A percentile compares a stretch with the other conserved stretches of the same genome.
These are phyloP conservation scores for Halcyon leucocephala DNA, from an alignment of 2,797 vertebrate genomes.

Conservation along the genomic window DNA sequence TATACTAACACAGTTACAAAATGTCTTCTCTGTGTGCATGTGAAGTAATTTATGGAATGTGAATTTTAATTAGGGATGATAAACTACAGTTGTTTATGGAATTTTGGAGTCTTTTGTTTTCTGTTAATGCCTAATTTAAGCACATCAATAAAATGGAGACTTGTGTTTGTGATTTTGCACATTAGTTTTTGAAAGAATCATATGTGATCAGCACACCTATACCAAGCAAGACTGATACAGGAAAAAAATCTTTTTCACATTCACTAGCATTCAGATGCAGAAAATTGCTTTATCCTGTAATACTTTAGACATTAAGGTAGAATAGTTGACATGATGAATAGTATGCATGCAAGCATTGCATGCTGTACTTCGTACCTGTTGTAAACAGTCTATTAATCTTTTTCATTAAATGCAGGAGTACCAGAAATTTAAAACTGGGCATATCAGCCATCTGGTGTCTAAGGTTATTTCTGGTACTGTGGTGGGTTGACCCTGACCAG, in stretches of 20 bases:
- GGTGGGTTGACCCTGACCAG: not conserved
- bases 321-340: conserved; percentile 4
- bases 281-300: conserved; percentile 3
- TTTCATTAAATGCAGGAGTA: not conserved
- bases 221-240: not conserved
- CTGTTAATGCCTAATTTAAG: conserved; percentile 1
- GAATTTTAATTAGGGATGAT: not conserved
- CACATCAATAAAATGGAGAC: not conserved
- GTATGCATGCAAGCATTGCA: not conserved
- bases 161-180: not conserved
- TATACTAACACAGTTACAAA: not conserved
- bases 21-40: not conserved
- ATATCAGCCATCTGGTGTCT: not conserved
- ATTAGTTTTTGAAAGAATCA: not conserved
- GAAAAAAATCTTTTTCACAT: not conserved
- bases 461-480: not conserved
- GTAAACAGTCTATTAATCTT: conserved; percentile 6
- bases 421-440: not conserved
- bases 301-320: not conserved
- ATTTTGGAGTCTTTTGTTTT: conserved; percentile 21
- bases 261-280: not conserved
- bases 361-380: not conserved
- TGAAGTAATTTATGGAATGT: not conserved
- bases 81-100: not conserved
- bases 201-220: not conserved